Conservation (phyloP, 2,113 vertebrate genomes). For the Heliornis fulica region DNA sequence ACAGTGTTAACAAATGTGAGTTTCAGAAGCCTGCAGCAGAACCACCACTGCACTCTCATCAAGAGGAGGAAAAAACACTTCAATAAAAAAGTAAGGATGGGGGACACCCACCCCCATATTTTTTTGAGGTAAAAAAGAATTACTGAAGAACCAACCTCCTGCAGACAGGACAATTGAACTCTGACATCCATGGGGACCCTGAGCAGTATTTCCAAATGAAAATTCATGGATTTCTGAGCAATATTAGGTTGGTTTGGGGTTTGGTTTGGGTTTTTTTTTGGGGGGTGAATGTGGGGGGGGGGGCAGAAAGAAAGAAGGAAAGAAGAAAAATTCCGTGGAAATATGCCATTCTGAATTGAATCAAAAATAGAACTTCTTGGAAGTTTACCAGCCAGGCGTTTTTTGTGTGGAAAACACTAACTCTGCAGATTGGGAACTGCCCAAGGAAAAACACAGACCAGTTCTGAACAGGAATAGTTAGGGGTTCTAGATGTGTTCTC, state of each 20-base stretch:
- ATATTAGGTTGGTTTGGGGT: not conserved
- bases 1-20: not conserved
- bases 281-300: rapidly evolving
- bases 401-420: slow-evolving; percentile 55
- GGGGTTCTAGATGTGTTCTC: not conserved
- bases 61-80: not conserved
- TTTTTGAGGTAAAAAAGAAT: not conserved
- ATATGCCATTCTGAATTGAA: slow-evolving; percentile 22
- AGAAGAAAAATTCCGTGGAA: not conserved
- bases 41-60: not conserved
- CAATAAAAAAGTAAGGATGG: not conserved
- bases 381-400: slow-evolving; percentile 38
- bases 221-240: not conserved
- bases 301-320: not conserved
- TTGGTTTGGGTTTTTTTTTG: not conserved
- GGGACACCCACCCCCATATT: rapidly evolving
- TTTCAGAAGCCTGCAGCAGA: not conserved
- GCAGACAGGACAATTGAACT: not conserved
- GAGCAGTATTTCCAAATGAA: not conserved
- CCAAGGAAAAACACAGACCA: slow-evolving; percentile 46
- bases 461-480: not conserved
- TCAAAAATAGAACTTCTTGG: slow-evolving; percentile 39
- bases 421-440: not conserved
- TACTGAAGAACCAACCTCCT: not conserved
- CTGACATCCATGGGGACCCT: not conserved